A percentile compares a stretch with the other conserved stretches of the same genome.
These are phyloP conservation scores for Megalonaias nervosa DNA, from an alignment of 1,140 invertebrate genomes.

Conservation along the genomic window DNA sequence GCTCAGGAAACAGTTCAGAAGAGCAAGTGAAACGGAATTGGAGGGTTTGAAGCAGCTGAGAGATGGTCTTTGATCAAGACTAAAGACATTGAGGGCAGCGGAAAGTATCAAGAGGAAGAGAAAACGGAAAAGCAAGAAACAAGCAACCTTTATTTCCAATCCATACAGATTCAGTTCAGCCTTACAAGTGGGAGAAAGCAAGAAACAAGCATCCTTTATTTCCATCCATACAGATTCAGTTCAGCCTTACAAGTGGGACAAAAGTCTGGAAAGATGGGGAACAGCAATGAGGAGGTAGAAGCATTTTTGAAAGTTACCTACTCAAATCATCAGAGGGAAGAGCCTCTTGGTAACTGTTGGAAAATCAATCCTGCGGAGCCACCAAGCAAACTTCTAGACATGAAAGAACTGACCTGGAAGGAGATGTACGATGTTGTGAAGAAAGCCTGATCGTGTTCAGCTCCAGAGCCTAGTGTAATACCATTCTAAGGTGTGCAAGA, in stretches of 20 bases:
- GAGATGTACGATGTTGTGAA: conserved; percentile 7
- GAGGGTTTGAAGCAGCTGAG: conserved; percentile 3
- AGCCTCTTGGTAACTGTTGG: background rate
- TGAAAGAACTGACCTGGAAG: conserved; percentile 10
- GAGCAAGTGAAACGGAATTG: background rate
- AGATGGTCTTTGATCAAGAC: background rate
- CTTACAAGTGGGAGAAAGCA: background rate
- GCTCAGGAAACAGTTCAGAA: conserved; percentile 2
- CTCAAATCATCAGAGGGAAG: background rate
- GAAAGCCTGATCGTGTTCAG: conserved; percentile 6
- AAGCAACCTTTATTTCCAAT: no score
- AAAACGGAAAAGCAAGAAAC: background rate
- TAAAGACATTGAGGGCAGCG: background rate
- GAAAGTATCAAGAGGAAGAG: no score
- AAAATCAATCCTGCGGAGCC: background rate
- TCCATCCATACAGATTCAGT: no score
- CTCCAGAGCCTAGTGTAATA: conserved; percentile 16
- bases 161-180: no score
- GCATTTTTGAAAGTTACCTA: background rate
- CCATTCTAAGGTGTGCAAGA: conserved; percentile 10
- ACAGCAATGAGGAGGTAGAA: background rate
- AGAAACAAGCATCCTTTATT: no score
- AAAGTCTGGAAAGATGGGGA: conserved; percentile 8
- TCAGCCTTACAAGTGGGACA: background rate
- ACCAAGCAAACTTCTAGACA: background rate